A percentile compares a stretch with the other conserved stretches of the same genome.
These are phyloP conservation scores for Scleropages formosus DNA, from an alignment of 2,797 vertebrate genomes.

Conservation along the genomic window DNA sequence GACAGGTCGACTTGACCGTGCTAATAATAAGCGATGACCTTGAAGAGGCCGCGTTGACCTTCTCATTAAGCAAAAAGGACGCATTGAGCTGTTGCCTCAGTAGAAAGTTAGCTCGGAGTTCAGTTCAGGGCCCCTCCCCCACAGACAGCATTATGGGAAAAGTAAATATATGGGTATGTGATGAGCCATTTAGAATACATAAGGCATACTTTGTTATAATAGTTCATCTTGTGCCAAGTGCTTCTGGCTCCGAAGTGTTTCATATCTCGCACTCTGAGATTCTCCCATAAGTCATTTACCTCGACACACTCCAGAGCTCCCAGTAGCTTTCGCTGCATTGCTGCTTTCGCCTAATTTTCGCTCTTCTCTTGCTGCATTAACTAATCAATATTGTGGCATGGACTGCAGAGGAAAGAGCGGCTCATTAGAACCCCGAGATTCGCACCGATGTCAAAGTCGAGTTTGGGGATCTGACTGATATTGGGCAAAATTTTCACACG, in stretches of 20 bases:
- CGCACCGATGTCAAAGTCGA: conserved; percentile 29
- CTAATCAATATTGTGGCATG: not conserved
- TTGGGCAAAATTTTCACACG: conserved; percentile 45
- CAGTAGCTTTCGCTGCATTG: not conserved
- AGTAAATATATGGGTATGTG: not conserved
- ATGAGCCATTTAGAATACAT: too few relatives aligned
- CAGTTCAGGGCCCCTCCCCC: not conserved
- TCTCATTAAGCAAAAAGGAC: conserved; percentile 3
- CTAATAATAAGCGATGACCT: too few relatives aligned
- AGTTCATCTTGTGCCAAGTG: too few relatives aligned
- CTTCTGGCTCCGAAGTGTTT: too few relatives aligned
- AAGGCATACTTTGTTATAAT: too few relatives aligned
- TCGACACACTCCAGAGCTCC: too few relatives aligned
- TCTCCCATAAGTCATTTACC: not conserved
- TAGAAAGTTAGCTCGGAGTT: too few relatives aligned
- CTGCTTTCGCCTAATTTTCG: not conserved
- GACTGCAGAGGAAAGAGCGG: conserved; percentile 8
- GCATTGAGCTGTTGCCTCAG: not conserved
- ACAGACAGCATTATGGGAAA: not conserved
- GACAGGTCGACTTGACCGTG: too few relatives aligned
- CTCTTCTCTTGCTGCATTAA: not conserved
- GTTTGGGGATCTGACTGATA: conserved; percentile 51
- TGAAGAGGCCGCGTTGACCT: too few relatives aligned
- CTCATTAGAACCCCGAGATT: conserved; percentile 30
- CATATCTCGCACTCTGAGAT: too few relatives aligned